These are phyloP conservation scores for Scaptomyza reducta DNA, from an alignment of 2,888 invertebrate genomes.

Conservation along the genomic window DNA sequence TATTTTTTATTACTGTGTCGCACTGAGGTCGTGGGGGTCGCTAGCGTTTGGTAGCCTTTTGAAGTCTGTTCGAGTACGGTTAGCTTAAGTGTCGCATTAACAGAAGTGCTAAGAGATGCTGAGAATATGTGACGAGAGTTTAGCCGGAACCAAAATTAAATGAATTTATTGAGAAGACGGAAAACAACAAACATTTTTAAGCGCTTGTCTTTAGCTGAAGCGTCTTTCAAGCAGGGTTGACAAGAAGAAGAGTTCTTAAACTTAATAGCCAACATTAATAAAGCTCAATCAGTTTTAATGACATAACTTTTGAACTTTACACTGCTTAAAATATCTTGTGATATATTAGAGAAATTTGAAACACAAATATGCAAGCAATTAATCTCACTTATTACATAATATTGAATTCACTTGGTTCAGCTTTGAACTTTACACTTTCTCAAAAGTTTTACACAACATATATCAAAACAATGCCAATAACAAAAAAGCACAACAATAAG, in stretches of 20 bases:
- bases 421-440: slow-evolving; percentile 14
- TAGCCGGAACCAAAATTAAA: slow-evolving; percentile 5
- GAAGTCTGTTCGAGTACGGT: slow-evolving; percentile 28
- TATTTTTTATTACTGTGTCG: slow-evolving; percentile 49
- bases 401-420: slow-evolving; percentile 9
- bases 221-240: neutral
- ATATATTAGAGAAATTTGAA: slow-evolving; percentile 1
- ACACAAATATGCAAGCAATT: slow-evolving; percentile 5
- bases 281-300: slow-evolving; percentile 11
- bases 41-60: slow-evolving; percentile 17
- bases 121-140: slow-evolving; percentile 8
- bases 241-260: neutral
- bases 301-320: slow-evolving; percentile 1
- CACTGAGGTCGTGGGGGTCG: slow-evolving; percentile 44
- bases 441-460: slow-evolving; percentile 27
- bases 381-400: slow-evolving; percentile 18
- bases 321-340: slow-evolving; percentile 5
- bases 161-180: neutral
- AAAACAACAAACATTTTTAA: neutral
- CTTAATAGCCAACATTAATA: slow-evolving; percentile 6
- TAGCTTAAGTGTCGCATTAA: slow-evolving; percentile 17
- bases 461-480: slow-evolving; percentile 38
- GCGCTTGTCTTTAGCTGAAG: neutral
- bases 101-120: slow-evolving; percentile 24
- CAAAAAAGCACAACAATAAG: slow-evolving; percentile 10